Conservation (phyloP, 2,797 vertebrate genomes). For the Esox masquinongy region DNA sequence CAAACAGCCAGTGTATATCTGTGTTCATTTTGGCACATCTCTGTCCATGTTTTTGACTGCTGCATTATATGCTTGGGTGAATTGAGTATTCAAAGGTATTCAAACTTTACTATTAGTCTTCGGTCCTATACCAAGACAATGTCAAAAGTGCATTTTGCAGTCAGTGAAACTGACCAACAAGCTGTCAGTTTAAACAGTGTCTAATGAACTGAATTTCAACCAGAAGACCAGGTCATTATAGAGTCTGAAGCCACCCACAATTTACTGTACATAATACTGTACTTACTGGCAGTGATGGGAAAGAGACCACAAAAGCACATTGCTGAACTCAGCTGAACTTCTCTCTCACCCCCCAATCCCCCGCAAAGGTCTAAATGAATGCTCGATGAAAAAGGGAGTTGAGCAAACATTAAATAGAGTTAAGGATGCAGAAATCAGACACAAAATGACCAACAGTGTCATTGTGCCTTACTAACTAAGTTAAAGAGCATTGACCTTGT, state of each 20-base stretch:
- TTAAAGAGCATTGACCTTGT: too few species aligned
- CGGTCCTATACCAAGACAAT: neutral
- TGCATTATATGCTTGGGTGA: neutral
- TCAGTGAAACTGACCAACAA: neutral
- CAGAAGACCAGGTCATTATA: neutral
- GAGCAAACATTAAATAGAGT: too few species aligned
- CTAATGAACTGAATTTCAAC: neutral
- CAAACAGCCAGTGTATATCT: neutral
- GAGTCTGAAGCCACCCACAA: neutral
- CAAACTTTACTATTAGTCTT: neutral
- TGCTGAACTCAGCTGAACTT: slow-evolving; percentile 21
- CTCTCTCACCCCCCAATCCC: neutral
- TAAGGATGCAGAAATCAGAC: too few species aligned
- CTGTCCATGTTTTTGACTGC: neutral
- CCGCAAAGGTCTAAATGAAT: too few species aligned
- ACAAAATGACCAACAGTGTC: too few species aligned
- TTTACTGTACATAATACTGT: neutral
- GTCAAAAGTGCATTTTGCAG: neutral
- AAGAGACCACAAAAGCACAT: slow-evolving; percentile 6
- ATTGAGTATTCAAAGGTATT: neutral
- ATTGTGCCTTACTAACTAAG: too few species aligned
- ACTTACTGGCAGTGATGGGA: neutral
- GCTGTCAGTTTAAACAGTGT: neutral
- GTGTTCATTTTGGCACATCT: neutral
- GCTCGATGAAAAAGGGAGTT: too few species aligned